Percentiles rank a stretch among this genome's conserved stretches.
Conservation (phyloP, 2,888 invertebrate species). For the Lampropteryx suffumata region DNA sequence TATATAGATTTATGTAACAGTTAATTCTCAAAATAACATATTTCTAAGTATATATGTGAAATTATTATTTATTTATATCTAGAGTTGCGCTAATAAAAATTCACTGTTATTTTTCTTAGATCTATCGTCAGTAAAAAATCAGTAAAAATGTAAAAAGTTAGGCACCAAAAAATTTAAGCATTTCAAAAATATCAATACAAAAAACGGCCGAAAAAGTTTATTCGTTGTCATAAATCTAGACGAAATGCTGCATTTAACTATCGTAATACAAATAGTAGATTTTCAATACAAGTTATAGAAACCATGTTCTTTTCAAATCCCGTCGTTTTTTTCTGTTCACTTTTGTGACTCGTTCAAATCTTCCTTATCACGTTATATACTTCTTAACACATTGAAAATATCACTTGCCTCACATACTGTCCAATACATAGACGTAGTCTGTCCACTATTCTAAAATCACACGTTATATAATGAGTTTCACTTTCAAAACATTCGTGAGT, state of each 20-base stretch:
- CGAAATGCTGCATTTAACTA: constrained; percentile 36
- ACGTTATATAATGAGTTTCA: too few relatives aligned
- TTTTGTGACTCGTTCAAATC: constrained; percentile 30
- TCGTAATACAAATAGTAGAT: neutral
- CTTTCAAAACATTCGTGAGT: too few relatives aligned
- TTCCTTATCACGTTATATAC: constrained; percentile 28
- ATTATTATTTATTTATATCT: neutral
- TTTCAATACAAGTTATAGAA: too few relatives aligned
- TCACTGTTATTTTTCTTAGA: constrained; percentile 6
- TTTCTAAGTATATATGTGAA: too few relatives aligned
- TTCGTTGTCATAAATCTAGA: constrained; percentile 52
- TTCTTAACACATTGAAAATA: constrained; percentile 32
- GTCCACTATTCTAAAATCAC: too few relatives aligned
- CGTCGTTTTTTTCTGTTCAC: constrained; percentile 5
- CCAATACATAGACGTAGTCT: constrained; percentile 16
- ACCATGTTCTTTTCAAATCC: constrained; percentile 6
- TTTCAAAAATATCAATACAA: constrained; percentile 40
- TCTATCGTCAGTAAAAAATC: constrained; percentile 13
- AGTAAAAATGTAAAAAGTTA: constrained; percentile 45
- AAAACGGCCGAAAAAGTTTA: constrained; percentile 48
- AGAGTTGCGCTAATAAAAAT: constrained; percentile 4
- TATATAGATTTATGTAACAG: too few relatives aligned
- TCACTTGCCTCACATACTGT: constrained; percentile 33
- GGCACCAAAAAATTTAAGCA: constrained; percentile 54
- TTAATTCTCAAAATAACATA: neutral